A percentile compares a stretch with the other conserved stretches of the same genome.
Conservation (phyloP, 1,140 invertebrate genomes). For the Radopholus similis region DNA sequence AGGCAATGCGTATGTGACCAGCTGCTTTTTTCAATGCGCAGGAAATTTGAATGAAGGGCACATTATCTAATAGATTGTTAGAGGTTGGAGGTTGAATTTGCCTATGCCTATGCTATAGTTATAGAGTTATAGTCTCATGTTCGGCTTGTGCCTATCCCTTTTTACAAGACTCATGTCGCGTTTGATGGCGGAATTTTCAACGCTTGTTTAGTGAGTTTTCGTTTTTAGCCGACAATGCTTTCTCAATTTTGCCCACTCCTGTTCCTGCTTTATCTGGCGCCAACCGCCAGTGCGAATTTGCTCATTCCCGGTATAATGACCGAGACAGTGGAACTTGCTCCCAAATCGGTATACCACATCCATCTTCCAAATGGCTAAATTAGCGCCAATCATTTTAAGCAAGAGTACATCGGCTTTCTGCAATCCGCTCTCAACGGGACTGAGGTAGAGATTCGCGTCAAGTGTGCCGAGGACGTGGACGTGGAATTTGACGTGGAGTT, state of each 20-base stretch:
- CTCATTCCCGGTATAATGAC: constrained; percentile 46
- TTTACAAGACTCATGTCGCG: too few species aligned
- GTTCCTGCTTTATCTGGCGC: not conserved
- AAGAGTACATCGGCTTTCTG: constrained; percentile 56
- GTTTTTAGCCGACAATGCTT: too few species aligned
- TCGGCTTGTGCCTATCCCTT: too few species aligned
- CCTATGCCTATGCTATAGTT: too few species aligned
- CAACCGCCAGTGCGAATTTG: constrained; percentile 20
- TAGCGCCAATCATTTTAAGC: constrained; percentile 28
- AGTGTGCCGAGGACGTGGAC: constrained; percentile 32
- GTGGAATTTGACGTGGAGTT: constrained; percentile 47
- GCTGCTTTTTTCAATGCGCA: too few species aligned
- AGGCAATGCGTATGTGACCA: too few species aligned
- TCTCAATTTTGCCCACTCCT: not conserved
- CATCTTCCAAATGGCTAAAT: not conserved
- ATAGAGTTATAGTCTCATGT: too few species aligned
- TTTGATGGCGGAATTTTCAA: too few species aligned
- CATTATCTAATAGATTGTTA: too few species aligned
- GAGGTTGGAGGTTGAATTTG: too few species aligned
- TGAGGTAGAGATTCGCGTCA: constrained; percentile 53
- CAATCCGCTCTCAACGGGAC: constrained; percentile 55
- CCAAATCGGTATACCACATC: constrained; percentile 27
- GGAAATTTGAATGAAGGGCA: too few species aligned
- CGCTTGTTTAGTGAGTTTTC: too few species aligned
- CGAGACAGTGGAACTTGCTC: constrained; percentile 25